Evolutionary conservation across 2,113 vertebrate genomes (phyloP).

Genomic region (Globicephala melas): DNA sequence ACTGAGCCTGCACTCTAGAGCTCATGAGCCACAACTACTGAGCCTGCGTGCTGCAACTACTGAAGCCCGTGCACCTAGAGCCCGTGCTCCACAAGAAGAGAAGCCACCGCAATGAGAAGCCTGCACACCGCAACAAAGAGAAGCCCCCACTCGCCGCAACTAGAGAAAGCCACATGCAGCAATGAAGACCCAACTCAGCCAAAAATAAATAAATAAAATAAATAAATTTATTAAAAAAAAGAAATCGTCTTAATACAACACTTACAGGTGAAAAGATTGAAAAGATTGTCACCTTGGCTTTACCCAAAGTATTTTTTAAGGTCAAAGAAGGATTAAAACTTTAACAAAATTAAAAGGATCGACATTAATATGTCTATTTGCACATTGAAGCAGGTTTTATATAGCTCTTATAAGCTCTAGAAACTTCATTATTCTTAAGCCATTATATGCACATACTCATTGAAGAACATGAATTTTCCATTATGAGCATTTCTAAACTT

Average conservation of each 20-base stretch:
- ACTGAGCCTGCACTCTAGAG: too few relatives aligned
- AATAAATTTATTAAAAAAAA: too few relatives aligned
- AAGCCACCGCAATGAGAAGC: too few relatives aligned
- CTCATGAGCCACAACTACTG: too few relatives aligned
- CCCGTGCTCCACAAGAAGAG: too few relatives aligned
- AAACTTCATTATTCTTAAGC: background rate
- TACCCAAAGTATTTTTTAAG: background rate
- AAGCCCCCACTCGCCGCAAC: too few relatives aligned
- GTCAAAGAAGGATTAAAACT: background rate
- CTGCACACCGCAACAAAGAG: too few relatives aligned
- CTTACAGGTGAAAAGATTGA: background rate
- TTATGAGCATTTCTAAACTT: background rate
- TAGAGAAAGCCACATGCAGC: too few relatives aligned
- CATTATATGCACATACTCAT: background rate
- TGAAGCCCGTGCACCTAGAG: too few relatives aligned
- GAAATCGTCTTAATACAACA: background rate
- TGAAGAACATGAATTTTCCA: background rate
- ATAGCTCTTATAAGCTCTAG: background rate
- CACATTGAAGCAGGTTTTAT: background rate
- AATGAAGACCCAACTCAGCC: too few relatives aligned
- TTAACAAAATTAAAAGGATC: background rate
- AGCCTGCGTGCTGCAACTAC: too few relatives aligned
- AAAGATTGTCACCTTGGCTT: background rate
- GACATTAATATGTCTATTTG: background rate
- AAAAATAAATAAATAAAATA: too few relatives aligned